phyloP scores from a whole-genome alignment of 2,888 invertebrate species.

The Actias luna region DNA sequence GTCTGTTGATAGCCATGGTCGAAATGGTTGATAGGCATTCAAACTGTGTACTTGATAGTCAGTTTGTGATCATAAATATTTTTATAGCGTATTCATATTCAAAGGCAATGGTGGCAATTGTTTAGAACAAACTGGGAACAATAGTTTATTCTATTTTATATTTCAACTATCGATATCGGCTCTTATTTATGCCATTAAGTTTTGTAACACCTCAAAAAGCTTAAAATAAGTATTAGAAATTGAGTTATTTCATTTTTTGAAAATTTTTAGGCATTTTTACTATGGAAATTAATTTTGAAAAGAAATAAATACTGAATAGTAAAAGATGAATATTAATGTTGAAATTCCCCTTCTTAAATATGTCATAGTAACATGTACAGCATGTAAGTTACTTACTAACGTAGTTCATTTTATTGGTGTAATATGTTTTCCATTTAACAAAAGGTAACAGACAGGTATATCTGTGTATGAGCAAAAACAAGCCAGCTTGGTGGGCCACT shows the following conservation, averaged over 20 bases:
- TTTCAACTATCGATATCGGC: neutral
- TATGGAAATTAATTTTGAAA: no score
- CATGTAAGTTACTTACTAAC: neutral
- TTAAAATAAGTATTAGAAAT: neutral
- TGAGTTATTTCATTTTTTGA: neutral
- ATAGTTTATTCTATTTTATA: neutral
- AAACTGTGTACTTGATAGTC: neutral
- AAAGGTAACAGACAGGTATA: neutral
- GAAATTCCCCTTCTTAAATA: neutral
- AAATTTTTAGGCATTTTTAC: no score
- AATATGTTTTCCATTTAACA: neutral
- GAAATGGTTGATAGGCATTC: neutral
- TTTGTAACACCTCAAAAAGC: neutral
- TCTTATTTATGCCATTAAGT: neutral
- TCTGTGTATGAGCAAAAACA: neutral
- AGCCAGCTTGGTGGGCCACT: neutral
- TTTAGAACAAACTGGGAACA: neutral
- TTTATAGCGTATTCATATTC: slow-evolving; percentile 4
- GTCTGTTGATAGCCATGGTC: neutral
- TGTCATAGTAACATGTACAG: neutral
- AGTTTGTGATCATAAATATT: neutral
- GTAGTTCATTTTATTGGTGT: neutral
- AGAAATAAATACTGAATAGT: no score
- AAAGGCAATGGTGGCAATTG: neutral
- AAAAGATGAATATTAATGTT: no score